A percentile compares a stretch with the other conserved stretches of the same genome.
These are phyloP conservation scores for Drosophila equinoxialis DNA, from an alignment of 1,140 invertebrate species.

Conservation along the genomic window DNA sequence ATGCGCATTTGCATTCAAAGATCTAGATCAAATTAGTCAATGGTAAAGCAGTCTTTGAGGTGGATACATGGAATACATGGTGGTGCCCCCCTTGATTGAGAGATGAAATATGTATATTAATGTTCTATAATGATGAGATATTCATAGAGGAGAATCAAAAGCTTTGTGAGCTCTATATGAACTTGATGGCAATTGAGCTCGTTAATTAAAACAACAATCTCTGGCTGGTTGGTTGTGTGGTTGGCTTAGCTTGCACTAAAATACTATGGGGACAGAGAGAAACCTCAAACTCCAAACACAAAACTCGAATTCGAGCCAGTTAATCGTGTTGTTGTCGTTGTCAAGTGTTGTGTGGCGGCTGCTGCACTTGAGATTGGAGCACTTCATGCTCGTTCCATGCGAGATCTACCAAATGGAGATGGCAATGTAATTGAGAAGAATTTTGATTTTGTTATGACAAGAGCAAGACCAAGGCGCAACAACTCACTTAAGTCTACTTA, in stretches of 20 bases:
- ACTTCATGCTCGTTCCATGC: slow-evolving; percentile 12
- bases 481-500: slow-evolving; percentile 3
- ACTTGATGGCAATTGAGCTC: slow-evolving; percentile 42
- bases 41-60: neutral
- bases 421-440: slow-evolving; percentile 19
- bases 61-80: neutral
- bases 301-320: slow-evolving; percentile 29
- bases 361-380: slow-evolving; percentile 17
- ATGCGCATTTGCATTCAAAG: too few species aligned
- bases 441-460: slow-evolving; percentile 8
- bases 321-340: slow-evolving; percentile 11
- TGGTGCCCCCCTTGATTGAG: neutral
- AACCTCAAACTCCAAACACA: slow-evolving; percentile 13
- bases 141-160: neutral
- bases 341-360: slow-evolving; percentile 39
- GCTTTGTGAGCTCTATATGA: neutral
- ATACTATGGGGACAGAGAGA: slow-evolving; percentile 21
- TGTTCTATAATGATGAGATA: slow-evolving; percentile 1
- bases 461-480: slow-evolving; percentile 12
- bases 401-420: slow-evolving; percentile 5
- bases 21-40: neutral
- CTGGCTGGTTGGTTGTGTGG: slow-evolving; percentile 30
- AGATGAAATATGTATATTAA: slow-evolving; percentile 1
- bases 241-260: neutral
- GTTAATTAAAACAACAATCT: slow-evolving; percentile 78